These are phyloP conservation scores for Macropis europaea DNA, from an alignment of 2,888 invertebrate species.

Conservation along the genomic window DNA sequence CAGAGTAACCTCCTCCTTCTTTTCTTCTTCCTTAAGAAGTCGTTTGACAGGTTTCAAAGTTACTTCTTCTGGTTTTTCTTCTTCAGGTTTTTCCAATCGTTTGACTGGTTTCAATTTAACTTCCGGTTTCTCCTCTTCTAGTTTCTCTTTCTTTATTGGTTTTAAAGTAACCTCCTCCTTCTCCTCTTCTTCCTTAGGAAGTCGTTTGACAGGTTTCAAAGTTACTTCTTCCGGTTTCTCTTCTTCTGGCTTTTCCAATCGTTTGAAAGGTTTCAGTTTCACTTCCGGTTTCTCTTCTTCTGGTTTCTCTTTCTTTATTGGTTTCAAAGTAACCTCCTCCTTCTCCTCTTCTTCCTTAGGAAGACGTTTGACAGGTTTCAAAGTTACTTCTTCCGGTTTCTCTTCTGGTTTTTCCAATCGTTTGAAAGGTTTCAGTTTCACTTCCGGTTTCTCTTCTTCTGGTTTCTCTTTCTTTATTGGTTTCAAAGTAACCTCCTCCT, in stretches of 20 bases:
- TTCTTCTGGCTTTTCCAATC: conserved; percentile 70
- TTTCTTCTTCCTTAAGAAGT: conserved; percentile 58
- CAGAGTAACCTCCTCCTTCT: conserved; percentile 62
- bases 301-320: conserved; percentile 72
- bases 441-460: conserved; percentile 54
- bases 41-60: conserved; percentile 70
- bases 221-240: conserved; percentile 73
- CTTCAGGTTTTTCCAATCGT: conserved; percentile 40
- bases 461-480: conserved; percentile 66
- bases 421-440: conserved; percentile 58
- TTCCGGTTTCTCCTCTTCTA: conserved; percentile 61
- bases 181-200: conserved; percentile 55
- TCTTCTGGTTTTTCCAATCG: conserved; percentile 55
- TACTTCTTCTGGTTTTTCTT: conserved; percentile 62
- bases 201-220: conserved; percentile 70
- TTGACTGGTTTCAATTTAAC: conserved; percentile 40
- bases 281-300: too few species aligned
- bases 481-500: conserved; percentile 66
- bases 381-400: conserved; percentile 49
- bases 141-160: conserved; percentile 67
- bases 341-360: conserved; percentile 27
- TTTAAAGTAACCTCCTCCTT: conserved; percentile 69
- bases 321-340: conserved; percentile 35
- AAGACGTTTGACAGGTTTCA: conserved; percentile 19
- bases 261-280: conserved; percentile 70